phyloP scores from a whole-genome alignment of 2,113 vertebrate species.

The Eptesicus fuscus region DNA sequence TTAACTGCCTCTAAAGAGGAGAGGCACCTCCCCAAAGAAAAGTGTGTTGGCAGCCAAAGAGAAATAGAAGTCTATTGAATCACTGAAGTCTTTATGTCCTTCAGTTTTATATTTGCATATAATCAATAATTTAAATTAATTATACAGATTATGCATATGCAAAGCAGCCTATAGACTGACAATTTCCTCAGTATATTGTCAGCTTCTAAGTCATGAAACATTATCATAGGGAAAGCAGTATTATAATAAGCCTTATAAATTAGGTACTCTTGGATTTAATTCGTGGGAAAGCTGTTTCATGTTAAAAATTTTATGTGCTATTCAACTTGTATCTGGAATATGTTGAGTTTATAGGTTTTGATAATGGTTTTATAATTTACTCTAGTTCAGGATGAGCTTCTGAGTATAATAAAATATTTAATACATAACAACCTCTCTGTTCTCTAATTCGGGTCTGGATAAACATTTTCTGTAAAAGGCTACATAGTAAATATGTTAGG shows the following conservation, averaged over 20 bases:
- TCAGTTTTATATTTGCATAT: constrained; percentile 11
- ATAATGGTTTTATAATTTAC: constrained; percentile 54
- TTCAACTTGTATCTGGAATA: constrained; percentile 22
- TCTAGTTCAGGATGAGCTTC: constrained; percentile 40
- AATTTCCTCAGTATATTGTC: not conserved
- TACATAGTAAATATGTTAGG: constrained; percentile 34
- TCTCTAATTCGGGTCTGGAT: constrained; percentile 14
- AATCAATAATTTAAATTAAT: constrained; percentile 33
- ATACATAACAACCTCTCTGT: not conserved
- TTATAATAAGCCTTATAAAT: constrained; percentile 12
- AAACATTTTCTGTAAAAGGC: constrained; percentile 30
- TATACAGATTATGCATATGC: not conserved
- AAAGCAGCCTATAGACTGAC: not conserved
- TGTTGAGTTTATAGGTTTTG: constrained; percentile 21
- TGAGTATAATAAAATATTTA: constrained; percentile 44
- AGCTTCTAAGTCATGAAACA: constrained; percentile 27
- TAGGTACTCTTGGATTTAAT: not conserved
- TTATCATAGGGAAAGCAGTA: not conserved
- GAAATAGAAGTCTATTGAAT: not conserved
- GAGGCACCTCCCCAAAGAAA: not conserved
- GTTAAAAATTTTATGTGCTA: constrained; percentile 49
- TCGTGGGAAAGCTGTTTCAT: not conserved
- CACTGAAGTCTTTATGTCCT: not conserved
- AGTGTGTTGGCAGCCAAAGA: not conserved
- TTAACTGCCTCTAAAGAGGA: not conserved